A percentile compares a stretch with the other conserved stretches of the same genome.
Conservation (phyloP, 1,140 invertebrate species). For the Saccostrea glomerata region DNA sequence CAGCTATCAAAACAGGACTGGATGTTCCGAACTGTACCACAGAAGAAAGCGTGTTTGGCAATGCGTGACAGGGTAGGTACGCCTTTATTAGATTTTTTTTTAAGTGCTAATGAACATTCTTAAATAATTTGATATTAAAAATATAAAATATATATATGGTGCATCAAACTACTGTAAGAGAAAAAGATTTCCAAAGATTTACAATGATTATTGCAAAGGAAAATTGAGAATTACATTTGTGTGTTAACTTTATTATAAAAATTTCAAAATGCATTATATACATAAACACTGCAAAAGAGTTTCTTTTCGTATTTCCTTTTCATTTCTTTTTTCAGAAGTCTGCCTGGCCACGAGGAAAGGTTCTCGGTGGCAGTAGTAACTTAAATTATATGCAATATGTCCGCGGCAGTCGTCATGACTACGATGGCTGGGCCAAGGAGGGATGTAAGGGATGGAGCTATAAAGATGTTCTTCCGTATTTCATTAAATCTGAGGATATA, state of each 20-base stretch:
- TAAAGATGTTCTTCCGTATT: slow-evolving; percentile 91
- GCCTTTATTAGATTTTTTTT: not conserved
- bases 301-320: not conserved
- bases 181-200: not conserved
- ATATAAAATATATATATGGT: no score
- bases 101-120: not conserved
- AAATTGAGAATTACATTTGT: not conserved
- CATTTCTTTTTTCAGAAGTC: not conserved
- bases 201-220: not conserved
- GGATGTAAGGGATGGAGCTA: slow-evolving; percentile 95
- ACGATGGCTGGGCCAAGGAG: slow-evolving; percentile 92
- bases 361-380: slow-evolving; percentile 90
- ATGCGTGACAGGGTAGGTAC: slow-evolving; percentile 21
- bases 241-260: not conserved
- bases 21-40: slow-evolving; percentile 42
- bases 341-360: slow-evolving; percentile 63
- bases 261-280: not conserved
- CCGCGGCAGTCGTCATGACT: slow-evolving; percentile 93
- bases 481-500: slow-evolving; percentile 86
- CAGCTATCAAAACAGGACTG: slow-evolving; percentile 3
- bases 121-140: not conserved
- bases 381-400: slow-evolving; percentile 98
- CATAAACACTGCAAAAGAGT: not conserved
- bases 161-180: not conserved
- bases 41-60: slow-evolving; percentile 38